These are phyloP conservation scores for Synchiropus splendidus DNA, from an alignment of 2,113 vertebrate species.

Conservation along the genomic window DNA sequence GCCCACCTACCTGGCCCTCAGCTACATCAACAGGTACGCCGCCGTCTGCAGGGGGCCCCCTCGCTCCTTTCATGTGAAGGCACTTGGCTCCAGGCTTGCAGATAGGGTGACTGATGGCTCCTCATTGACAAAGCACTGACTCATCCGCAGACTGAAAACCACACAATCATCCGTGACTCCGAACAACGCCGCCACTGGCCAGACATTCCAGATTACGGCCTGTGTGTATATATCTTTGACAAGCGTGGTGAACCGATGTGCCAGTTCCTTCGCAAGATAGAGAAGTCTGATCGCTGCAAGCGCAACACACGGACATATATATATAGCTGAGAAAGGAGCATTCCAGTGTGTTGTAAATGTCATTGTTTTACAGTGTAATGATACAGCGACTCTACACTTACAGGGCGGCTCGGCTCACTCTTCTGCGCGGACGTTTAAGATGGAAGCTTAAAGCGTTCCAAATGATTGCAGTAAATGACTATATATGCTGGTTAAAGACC, in stretches of 20 bases:
- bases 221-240: slow-evolving; percentile 10
- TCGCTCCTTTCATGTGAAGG: slow-evolving; percentile 22
- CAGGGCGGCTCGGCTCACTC: too few species aligned
- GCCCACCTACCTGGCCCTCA: slow-evolving; percentile 94
- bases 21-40: slow-evolving; percentile 93
- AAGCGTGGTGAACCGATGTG: slow-evolving; percentile 30
- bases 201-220: slow-evolving; percentile 3
- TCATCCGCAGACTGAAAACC: slow-evolving; percentile 40
- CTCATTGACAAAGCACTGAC: slow-evolving; percentile 42
- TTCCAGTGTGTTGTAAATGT: slow-evolving; percentile 33
- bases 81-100: slow-evolving; percentile 19
- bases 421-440: too few species aligned
- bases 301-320: slow-evolving; percentile 15
- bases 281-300: slow-evolving; percentile 29
- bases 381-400: too few species aligned
- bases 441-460: too few species aligned
- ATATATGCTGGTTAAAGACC: too few species aligned
- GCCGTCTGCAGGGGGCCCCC: slow-evolving; percentile 39
- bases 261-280: slow-evolving; percentile 31
- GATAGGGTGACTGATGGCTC: slow-evolving; percentile 37
- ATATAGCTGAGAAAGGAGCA: slow-evolving; percentile 5
- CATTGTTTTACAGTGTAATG: slow-evolving; percentile 21
- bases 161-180: slow-evolving; percentile 26
- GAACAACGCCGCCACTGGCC: slow-evolving; percentile 9
- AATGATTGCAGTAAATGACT: too few species aligned